phyloP scores from a whole-genome alignment of 2,797 vertebrate genomes.

The Phataginus tricuspis region DNA sequence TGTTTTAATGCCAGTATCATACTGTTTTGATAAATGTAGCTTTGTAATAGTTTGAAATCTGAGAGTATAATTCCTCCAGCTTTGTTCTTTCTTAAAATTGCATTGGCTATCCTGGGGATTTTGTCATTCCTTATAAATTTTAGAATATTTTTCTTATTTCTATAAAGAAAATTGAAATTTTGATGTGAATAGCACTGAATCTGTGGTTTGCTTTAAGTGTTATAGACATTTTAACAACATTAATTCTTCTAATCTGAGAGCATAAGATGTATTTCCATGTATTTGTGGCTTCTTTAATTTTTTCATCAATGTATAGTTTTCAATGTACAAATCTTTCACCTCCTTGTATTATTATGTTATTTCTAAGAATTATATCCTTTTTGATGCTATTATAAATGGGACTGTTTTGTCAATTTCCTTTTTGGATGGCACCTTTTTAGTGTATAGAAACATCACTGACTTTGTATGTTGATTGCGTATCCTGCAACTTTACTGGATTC shows the following conservation, averaged over 20 bases:
- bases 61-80: background rate
- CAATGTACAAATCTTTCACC: background rate
- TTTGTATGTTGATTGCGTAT: background rate
- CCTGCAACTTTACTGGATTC: background rate
- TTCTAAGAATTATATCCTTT: background rate
- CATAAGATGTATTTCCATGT: background rate
- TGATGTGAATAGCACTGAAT: background rate
- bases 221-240: background rate
- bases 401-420: background rate
- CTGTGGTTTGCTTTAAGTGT: background rate
- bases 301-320: background rate
- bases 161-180: background rate
- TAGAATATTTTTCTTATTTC: background rate
- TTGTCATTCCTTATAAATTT: background rate
- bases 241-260: background rate
- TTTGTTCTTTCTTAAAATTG: background rate
- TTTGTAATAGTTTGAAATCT: background rate
- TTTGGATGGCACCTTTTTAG: background rate
- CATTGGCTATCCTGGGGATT: background rate
- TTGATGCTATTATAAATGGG: background rate
- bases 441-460: background rate
- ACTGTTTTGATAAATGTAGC: background rate
- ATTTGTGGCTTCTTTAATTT: background rate
- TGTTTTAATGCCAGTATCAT: background rate
- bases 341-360: background rate